Conservation (phyloP, 2,113 vertebrate genomes). For the Jaculus jaculus region DNA sequence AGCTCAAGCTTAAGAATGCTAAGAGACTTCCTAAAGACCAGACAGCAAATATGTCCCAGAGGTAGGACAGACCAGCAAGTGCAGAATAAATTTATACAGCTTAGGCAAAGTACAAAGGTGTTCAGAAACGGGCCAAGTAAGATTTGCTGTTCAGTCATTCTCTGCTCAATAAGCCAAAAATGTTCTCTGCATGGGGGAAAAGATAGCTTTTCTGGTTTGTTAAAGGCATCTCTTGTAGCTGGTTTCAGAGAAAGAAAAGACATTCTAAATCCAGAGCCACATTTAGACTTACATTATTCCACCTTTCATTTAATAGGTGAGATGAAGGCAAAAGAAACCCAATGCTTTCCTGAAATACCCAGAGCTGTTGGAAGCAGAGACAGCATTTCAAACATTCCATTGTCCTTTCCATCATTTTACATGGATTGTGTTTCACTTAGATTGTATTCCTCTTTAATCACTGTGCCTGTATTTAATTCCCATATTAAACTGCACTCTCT, state of each 20-base stretch:
- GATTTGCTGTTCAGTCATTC: background rate
- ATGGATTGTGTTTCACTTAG: background rate
- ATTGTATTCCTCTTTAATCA: background rate
- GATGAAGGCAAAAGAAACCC: background rate
- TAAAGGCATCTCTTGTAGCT: background rate
- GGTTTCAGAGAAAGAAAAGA: background rate
- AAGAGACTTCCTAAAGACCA: background rate
- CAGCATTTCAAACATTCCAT: background rate
- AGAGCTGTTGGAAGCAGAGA: background rate
- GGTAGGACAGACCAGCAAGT: background rate
- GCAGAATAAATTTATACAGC: accelerated
- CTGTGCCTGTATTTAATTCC: background rate
- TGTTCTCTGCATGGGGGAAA: background rate
- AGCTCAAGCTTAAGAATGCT: background rate
- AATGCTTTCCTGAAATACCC: background rate
- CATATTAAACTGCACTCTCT: background rate
- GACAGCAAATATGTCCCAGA: background rate
- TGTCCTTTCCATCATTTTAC: background rate
- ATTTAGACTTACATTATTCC: background rate
- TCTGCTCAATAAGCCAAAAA: background rate
- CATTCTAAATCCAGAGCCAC: background rate
- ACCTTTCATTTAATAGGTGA: background rate
- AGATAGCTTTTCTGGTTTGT: background rate
- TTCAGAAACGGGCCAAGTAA: background rate
- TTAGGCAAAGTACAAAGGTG: background rate